Base-by-base conservation (phyloP, 2,113 vertebrate genomes). In the Lasiurus borealis region DNA sequence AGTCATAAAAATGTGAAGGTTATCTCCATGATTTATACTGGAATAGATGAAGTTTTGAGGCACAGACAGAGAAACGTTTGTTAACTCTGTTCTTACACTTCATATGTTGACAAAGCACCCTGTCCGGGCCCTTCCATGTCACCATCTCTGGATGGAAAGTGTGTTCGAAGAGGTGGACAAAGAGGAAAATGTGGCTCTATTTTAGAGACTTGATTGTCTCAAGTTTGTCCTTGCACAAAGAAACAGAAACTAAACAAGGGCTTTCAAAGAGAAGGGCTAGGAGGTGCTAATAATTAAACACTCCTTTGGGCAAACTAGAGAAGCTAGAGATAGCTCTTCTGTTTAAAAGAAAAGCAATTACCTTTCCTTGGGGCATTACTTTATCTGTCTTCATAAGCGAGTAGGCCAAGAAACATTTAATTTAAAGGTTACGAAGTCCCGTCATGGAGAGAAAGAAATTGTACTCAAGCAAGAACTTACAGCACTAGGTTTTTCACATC, bases 1-100 rank as follows among this genome's bases (percentile, higher is more conserved):
- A 90, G 57, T 95, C 52, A 93, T 29, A 88, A 92, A 80, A 90
- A 76, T 71, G 3, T 62, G 54, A 93, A 95, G 69, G 48, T 73
- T 66, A 84, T 48, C 25, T 16, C 21, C 68, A 64, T 68, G 68
- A 93, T 93, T 91, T 95, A 94, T 81, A 27, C 6, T 23, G 71
- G 76, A 44, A 18, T 76, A 69, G 92, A 75, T 84, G 52, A 44
- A 73, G 13, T 73, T 89, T 72, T n/a, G 59, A 82, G 78, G n/a
- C 21, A 68, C 13, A 66, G 66, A 82, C 9, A 80, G 0, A 54
- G 23, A 68, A 80, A 5, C 18, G 25, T 31, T 69, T 62, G 19
- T 68, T 18, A 46, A 8, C 64, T 83, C 46, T 57, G 19, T 66
- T 62, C 11, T n/a, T 71, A 40, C 54, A n/a, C 3, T 64, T 57